A percentile compares a stretch with the other conserved stretches of the same genome.
Conservation (phyloP, 2,888 invertebrate genomes). For the Leucozona laternaria region DNA sequence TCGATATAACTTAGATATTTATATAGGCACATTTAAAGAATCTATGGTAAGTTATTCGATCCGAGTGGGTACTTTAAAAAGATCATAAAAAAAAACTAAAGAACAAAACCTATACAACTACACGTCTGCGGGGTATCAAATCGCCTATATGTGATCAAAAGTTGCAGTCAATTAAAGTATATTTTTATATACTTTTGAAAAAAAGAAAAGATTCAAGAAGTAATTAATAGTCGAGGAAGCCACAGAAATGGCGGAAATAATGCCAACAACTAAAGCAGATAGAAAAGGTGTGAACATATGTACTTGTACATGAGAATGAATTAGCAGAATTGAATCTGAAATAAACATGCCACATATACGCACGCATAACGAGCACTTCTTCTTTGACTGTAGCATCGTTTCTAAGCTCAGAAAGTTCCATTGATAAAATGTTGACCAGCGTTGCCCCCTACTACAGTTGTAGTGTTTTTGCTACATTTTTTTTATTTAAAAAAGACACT, state of each 20-base stretch:
- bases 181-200: neutral
- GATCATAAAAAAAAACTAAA: conserved; percentile 39
- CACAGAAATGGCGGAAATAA: conserved; percentile 62
- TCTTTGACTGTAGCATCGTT: neutral
- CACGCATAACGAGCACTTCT: too few species aligned
- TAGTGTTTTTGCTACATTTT: too few species aligned
- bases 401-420: neutral
- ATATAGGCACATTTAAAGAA: conserved; percentile 3
- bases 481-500: too few species aligned
- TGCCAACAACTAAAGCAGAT: neutral
- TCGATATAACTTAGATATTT: conserved; percentile 21
- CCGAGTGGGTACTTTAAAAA: conserved; percentile 49
- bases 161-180: conserved; percentile 61
- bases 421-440: conserved; percentile 12
- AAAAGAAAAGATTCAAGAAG: neutral
- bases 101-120: conserved; percentile 26
- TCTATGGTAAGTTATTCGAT: conserved; percentile 47
- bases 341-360: conserved; percentile 28
- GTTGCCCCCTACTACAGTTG: too few species aligned
- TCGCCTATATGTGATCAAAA: conserved; percentile 44
- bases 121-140: conserved; percentile 56
- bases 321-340: conserved; percentile 51
- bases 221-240: conserved; percentile 51
- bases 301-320: conserved; percentile 13
- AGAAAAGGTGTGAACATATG: conserved; percentile 2